A percentile compares a stretch with the other conserved stretches of the same genome.
Conservation (phyloP, 1,140 invertebrate species). For the Drosophila tristis region DNA sequence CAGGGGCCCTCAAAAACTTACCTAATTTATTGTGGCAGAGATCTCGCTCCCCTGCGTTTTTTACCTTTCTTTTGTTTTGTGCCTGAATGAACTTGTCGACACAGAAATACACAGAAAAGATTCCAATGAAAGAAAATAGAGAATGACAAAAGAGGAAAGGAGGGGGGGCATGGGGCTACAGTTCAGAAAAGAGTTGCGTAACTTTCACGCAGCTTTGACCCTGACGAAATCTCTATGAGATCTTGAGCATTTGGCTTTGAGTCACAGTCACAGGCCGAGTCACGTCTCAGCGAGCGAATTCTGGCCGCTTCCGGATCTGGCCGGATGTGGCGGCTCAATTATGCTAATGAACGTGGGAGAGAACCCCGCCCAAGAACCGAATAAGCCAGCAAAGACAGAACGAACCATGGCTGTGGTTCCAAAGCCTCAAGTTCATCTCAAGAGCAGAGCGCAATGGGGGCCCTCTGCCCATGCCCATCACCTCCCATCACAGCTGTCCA, state of each 20-base stretch:
- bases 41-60: neutral
- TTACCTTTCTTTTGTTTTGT: slow-evolving; percentile 38
- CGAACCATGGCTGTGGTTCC: too few species aligned
- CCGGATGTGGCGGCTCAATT: slow-evolving; percentile 17
- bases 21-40: slow-evolving; percentile 56
- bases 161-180: too few species aligned
- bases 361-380: too few species aligned
- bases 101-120: slow-evolving; percentile 35
- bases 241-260: too few species aligned
- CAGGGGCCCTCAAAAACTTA: slow-evolving; percentile 43
- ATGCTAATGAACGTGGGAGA: slow-evolving; percentile 26
- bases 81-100: slow-evolving; percentile 67
- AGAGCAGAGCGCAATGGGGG: neutral
- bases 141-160: neutral
- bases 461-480: neutral
- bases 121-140: slow-evolving; percentile 35
- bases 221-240: too few species aligned
- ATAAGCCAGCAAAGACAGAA: too few species aligned
- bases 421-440: slow-evolving; percentile 26
- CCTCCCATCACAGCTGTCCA: slow-evolving; percentile 35
- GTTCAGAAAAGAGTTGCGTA: too few species aligned
- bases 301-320: slow-evolving; percentile 19
- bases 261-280: neutral
- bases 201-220: too few species aligned
- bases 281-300: slow-evolving; percentile 32